Conservation (phyloP, 2,113 vertebrate genomes). For the Corvus cornix region DNA sequence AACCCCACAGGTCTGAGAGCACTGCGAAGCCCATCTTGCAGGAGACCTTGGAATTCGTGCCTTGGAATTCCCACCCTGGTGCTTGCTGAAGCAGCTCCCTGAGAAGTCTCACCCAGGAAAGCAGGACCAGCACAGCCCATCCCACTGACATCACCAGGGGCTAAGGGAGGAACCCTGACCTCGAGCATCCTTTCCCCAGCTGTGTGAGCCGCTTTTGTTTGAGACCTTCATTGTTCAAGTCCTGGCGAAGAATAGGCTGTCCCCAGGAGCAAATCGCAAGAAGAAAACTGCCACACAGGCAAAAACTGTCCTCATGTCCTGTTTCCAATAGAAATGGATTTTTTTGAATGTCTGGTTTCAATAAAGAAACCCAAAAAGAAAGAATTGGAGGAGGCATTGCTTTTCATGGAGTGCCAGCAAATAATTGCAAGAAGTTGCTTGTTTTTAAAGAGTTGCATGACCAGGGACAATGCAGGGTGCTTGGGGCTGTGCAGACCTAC, state of each 20-base stretch:
- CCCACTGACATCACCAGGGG: neutral
- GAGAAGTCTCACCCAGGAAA: neutral
- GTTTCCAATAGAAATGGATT: slow-evolving; percentile 25
- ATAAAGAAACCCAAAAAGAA: slow-evolving; percentile 20
- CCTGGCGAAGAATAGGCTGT: slow-evolving; percentile 23
- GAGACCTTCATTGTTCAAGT: slow-evolving; percentile 30
- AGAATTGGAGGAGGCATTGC: neutral
- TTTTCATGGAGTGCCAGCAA: slow-evolving; percentile 44
- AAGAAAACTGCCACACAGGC: slow-evolving; percentile 37
- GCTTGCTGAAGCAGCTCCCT: neutral
- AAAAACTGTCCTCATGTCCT: neutral
- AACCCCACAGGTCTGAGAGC: neutral
- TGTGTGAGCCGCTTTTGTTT: neutral
- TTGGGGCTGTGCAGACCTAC: neutral
- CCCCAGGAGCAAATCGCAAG: neutral
- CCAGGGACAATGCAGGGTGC: neutral
- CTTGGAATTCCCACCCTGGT: neutral
- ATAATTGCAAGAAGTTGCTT: slow-evolving; percentile 14
- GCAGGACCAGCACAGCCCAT: neutral
- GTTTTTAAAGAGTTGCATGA: neutral
- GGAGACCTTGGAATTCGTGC: neutral
- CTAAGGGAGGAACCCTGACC: slow-evolving; percentile 14
- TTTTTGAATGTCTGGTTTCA: slow-evolving; percentile 40
- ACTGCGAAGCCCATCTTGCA: neutral
- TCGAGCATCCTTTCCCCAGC: neutral